Conservation (phyloP, 64 coral and sea anemone genomes). For the Stichodactyla helianthus region DNA sequence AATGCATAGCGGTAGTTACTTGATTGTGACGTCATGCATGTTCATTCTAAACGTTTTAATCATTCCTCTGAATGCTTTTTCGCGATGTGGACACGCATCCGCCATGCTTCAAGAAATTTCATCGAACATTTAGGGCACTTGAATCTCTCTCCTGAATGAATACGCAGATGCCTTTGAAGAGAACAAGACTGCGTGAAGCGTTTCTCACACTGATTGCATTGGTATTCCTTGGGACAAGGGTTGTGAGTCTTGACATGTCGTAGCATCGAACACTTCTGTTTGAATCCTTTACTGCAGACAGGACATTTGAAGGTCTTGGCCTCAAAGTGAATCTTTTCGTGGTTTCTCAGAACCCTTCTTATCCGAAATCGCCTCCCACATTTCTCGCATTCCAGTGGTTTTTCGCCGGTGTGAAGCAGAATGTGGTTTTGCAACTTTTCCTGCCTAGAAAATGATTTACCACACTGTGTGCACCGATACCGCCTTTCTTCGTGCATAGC, state of each 20-base stretch:
- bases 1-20: too few relatives aligned
- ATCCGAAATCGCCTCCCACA: neutral
- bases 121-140: neutral
- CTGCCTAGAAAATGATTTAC: neutral
- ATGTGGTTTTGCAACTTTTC: neutral
- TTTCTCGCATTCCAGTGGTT: neutral
- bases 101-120: conserved; percentile 11
- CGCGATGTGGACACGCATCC: conserved; percentile 6
- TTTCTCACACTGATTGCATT: neutral
- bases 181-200: conserved; percentile 17
- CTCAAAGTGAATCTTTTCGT: neutral
- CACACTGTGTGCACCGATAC: neutral
- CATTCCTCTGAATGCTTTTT: neutral
- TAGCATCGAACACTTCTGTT: neutral
- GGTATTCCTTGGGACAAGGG: neutral
- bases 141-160: conserved; percentile 11
- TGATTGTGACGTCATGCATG: too few relatives aligned
- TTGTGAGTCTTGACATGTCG: neutral
- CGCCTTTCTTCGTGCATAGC: neutral
- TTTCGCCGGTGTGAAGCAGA: neutral
- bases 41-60: neutral
- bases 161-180: conserved; percentile 11
- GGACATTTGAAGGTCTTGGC: neutral
- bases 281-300: neutral
- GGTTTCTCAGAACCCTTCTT: neutral